These are phyloP conservation scores for Panthera uncia DNA, from an alignment of 2,113 vertebrate genomes.

Conservation along the genomic window DNA sequence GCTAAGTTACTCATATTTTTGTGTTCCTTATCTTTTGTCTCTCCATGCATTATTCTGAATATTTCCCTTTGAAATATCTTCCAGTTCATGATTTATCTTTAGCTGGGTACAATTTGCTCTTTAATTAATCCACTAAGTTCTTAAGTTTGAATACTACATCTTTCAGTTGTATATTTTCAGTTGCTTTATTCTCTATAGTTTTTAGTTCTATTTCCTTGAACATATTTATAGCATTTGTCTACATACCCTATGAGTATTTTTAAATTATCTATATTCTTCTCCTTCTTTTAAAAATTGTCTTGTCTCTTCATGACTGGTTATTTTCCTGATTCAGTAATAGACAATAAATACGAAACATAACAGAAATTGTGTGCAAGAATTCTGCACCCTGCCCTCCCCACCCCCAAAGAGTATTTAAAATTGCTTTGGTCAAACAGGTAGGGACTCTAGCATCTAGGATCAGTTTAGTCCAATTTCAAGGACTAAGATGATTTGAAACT, in stretches of 20 bases:
- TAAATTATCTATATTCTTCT: background rate
- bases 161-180: background rate
- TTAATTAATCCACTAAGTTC: background rate
- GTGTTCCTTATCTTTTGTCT: background rate
- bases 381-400: background rate
- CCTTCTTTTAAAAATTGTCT: background rate
- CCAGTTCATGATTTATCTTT: background rate
- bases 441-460: background rate
- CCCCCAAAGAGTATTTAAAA: background rate
- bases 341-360: background rate
- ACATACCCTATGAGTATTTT: background rate
- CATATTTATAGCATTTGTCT: background rate
- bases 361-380: conserved; percentile 1
- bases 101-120: background rate
- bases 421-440: background rate
- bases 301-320: background rate
- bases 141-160: background rate
- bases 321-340: conserved; percentile 4
- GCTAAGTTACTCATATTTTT: background rate
- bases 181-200: background rate
- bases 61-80: background rate
- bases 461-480: background rate
- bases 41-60: background rate
- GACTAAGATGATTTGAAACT: conserved; percentile 11
- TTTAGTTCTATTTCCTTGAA: background rate